Evolutionary conservation across 1,140 invertebrate genomes (phyloP).

Genomic region (Meteorus sp.): DNA sequence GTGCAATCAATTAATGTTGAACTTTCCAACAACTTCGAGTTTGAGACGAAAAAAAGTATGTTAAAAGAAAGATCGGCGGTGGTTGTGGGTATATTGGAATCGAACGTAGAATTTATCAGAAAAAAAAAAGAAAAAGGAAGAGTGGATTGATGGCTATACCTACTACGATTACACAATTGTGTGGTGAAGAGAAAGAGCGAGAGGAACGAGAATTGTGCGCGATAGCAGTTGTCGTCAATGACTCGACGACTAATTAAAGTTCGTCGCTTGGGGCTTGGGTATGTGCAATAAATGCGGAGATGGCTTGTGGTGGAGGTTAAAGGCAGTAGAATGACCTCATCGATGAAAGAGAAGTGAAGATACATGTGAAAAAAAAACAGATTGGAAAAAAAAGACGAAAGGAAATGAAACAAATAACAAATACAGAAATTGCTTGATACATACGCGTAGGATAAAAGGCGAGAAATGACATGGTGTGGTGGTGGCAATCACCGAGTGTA

Average conservation of each 20-base stretch:
- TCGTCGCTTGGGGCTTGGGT: slow-evolving; percentile 29
- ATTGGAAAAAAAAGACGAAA: slow-evolving; percentile 3
- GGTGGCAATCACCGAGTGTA: too few species aligned
- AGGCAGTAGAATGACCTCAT: neutral
- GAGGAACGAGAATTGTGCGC: too few species aligned
- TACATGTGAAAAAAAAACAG: too few species aligned
- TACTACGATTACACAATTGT: neutral
- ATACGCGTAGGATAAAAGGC: slow-evolving; percentile 16
- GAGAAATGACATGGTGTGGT: too few species aligned
- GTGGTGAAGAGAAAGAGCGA: neutral
- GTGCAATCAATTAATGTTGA: slow-evolving; percentile 14
- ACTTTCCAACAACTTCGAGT: neutral
- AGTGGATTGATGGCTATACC: neutral
- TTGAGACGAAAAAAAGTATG: slow-evolving; percentile 12
- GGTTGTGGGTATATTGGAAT: slow-evolving; percentile 21
- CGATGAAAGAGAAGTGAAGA: slow-evolving; percentile 15
- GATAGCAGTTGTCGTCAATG: slow-evolving; percentile 29
- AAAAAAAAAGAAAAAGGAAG: neutral
- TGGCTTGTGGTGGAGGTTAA: slow-evolving; percentile 13
- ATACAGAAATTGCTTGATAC: slow-evolving; percentile 4
- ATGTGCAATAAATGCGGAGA: slow-evolving; percentile 14
- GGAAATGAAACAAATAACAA: neutral
- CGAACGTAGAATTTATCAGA: slow-evolving; percentile 20
- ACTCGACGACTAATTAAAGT: slow-evolving; percentile 37
- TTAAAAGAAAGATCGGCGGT: slow-evolving; percentile 9